Evolutionary conservation across 2,113 vertebrate genomes (phyloP).

Genomic region (western clawed frog (Xenopus tropicalis)): DNA sequence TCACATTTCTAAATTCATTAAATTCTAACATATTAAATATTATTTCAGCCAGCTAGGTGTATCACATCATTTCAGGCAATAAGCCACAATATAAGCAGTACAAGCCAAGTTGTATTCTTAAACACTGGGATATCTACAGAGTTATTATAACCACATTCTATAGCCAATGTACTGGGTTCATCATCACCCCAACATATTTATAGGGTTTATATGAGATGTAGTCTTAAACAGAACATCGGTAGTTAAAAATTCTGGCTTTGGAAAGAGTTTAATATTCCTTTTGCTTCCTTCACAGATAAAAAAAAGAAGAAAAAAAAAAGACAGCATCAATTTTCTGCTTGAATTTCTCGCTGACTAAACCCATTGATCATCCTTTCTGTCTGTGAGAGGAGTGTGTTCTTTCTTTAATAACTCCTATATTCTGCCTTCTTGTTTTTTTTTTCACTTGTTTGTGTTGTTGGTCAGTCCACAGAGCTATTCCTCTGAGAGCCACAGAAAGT

Average conservation of each 20-base stretch:
- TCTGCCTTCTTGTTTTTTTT: conserved; percentile 78
- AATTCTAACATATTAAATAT: too few species aligned
- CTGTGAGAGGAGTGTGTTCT: conserved; percentile 95
- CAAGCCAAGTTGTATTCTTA: too few species aligned
- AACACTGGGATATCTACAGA: too few species aligned
- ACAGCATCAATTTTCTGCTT: conserved; percentile 99
- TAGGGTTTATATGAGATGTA: too few species aligned
- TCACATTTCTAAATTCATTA: too few species aligned
- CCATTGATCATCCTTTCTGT: conserved; percentile 99
- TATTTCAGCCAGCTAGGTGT: too few species aligned
- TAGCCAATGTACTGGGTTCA: too few species aligned
- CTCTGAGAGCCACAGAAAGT: conserved; percentile 79
- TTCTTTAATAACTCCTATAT: conserved; percentile 99
- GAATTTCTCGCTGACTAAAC: conserved; percentile 99
- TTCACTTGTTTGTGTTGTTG: conserved; percentile 91
- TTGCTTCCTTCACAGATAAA: conserved; percentile 83
- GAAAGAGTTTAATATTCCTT: conserved; percentile 59
- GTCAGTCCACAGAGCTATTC: conserved; percentile 85
- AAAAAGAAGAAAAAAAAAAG: conserved; percentile 80
- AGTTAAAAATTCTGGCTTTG: conserved; percentile 45
- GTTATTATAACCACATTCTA: too few species aligned
- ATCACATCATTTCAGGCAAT: too few species aligned
- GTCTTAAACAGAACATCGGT: neutral
- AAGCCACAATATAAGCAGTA: too few species aligned
- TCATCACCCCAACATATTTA: too few species aligned